Conservation (phyloP, 2,888 invertebrate genomes). For the Dryocosmus kuriphilus region DNA sequence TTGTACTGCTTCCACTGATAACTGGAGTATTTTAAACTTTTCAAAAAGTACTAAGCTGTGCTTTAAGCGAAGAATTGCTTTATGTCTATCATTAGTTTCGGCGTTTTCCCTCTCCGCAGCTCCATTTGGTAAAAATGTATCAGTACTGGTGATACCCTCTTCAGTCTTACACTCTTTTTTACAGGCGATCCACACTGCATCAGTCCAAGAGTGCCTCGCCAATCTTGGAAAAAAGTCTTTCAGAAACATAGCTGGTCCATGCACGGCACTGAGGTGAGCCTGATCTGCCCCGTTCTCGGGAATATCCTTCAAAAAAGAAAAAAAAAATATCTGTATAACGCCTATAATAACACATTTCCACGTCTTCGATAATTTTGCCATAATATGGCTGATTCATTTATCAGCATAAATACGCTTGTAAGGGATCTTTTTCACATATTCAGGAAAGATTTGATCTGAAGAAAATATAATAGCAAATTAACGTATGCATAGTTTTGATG, state of each 20-base stretch:
- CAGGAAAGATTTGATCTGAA: too few relatives aligned
- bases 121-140: slow-evolving; percentile 22
- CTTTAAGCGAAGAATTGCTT: slow-evolving; percentile 82
- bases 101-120: slow-evolving; percentile 44
- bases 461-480: too few relatives aligned
- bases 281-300: slow-evolving; percentile 94
- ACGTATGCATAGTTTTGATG: too few relatives aligned
- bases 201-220: slow-evolving; percentile 78
- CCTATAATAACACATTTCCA: background rate
- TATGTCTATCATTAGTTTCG: slow-evolving; percentile 80
- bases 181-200: slow-evolving; percentile 74
- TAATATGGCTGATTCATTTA: too few relatives aligned
- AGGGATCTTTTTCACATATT: too few relatives aligned
- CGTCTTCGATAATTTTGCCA: too few relatives aligned
- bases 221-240: slow-evolving; percentile 58
- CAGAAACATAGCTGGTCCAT: slow-evolving; percentile 80
- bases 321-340: background rate
- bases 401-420: too few relatives aligned
- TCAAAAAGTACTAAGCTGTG: slow-evolving; percentile 84
- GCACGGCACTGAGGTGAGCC: slow-evolving; percentile 88
- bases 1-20: slow-evolving; percentile 83
- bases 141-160: slow-evolving; percentile 34
- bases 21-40: slow-evolving; percentile 79
- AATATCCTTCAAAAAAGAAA: slow-evolving; percentile 83
- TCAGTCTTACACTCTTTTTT: slow-evolving; percentile 37